Evolutionary conservation across 1,140 invertebrate genomes (phyloP), one percentile per base, ranked within the genome.

Genomic region (Babylonia areolata): DNA sequence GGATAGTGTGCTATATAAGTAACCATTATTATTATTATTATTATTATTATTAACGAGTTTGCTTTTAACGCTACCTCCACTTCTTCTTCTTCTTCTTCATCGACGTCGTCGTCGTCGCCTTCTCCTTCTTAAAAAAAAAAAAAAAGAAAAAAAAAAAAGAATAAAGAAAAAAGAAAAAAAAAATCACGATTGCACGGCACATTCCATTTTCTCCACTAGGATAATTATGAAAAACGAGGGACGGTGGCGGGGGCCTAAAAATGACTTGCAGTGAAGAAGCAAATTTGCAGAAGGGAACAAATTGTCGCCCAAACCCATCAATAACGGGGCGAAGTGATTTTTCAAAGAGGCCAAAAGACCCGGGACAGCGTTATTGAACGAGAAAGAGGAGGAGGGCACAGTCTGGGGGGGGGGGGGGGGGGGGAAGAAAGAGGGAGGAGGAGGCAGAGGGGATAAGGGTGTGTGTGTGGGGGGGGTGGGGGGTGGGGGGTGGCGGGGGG

Each of bases 171-270:
- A n/a, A n/a, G n/a, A 81, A 23, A 20, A 20, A 35, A 81, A 40
- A 28, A 58, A 46, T 51, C 80, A 15, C 33, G 39, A 35, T 81
- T 51, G 40, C 80, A 35, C 33, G 23, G 40, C 80, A n/a, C n/a
- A 54, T 37, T 81, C 51, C 46, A 81, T 78, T 78, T 78, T 78
- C 75, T 78, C 75, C 23, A 35, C 40, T 78, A 17, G 20, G 28
- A 17, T 37, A 78, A 78, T 78, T 78, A 37, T 78, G 75, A 78
- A 37, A 78, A 39, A 64, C 58, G 58, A 64, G 58, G 58, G 58
- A 64, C 28, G 58, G 28, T 23, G 28, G 58, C 2, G 46, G 6
- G 46, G 46, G 20, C 28, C 58, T 64, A 28, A 64, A 64, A n/a
- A 64, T 64, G 58, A 64, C 12, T n/a, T 64, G 58, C 28, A 64